Conservation (phyloP, 2,113 vertebrate species). For the Daboia siamensis region DNA sequence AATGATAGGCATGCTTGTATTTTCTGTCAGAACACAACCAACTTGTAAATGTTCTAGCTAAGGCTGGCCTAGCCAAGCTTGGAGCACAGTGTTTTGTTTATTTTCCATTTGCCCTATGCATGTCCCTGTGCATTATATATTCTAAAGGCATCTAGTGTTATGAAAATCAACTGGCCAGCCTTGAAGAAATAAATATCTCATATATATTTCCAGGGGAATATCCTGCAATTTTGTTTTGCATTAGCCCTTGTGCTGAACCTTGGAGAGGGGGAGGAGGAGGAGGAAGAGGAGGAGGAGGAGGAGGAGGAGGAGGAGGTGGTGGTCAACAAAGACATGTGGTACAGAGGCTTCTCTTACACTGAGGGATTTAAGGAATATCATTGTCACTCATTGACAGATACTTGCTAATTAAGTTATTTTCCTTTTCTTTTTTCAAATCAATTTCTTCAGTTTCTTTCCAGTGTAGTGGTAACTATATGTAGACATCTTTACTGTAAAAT, state of each 20-base stretch:
- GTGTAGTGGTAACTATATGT: conserved; percentile 52
- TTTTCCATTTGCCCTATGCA: neutral
- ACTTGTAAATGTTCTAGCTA: neutral
- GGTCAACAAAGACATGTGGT: neutral
- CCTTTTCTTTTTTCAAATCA: conserved; percentile 57
- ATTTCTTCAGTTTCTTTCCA: conserved; percentile 54
- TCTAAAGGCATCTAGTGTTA: neutral
- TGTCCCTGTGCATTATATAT: neutral
- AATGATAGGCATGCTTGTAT: neutral
- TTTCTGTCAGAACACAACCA: neutral
- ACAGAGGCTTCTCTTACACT: conserved; percentile 9
- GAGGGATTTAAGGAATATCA: conserved; percentile 34
- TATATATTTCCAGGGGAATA: neutral
- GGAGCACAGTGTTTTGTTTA: neutral
- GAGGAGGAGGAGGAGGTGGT: neutral
- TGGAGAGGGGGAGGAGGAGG: too few species aligned
- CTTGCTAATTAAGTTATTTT: conserved; percentile 62
- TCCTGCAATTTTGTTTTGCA: neutral
- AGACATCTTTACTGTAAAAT: conserved; percentile 69
- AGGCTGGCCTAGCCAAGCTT: neutral
- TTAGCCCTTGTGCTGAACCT: neutral
- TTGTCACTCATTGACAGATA: conserved; percentile 53
- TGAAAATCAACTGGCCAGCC: neutral
- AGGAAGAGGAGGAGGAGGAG: neutral
- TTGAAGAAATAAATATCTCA: neutral